These are phyloP conservation scores for Thamnophis elegans DNA, from an alignment of 2,797 vertebrate genomes.

Conservation along the genomic window DNA sequence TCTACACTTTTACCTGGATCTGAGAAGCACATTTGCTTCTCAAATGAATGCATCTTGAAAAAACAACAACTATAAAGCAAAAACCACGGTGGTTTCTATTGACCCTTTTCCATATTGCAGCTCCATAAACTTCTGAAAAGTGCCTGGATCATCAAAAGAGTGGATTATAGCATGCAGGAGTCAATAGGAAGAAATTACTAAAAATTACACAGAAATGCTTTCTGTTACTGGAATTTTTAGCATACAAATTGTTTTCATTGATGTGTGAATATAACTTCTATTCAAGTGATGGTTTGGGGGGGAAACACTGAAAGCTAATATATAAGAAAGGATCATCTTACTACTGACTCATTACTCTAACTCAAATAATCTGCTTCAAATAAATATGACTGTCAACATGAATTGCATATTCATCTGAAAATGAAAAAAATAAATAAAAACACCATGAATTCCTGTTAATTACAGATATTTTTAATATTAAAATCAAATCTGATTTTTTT, in stretches of 20 bases:
- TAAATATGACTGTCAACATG: not conserved
- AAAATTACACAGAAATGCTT: not conserved
- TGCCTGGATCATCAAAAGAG: not conserved
- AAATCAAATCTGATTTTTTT: not conserved
- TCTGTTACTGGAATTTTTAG: not conserved
- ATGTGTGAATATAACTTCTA: not conserved
- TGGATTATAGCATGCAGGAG: not conserved
- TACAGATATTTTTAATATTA: not conserved
- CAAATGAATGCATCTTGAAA: not conserved
- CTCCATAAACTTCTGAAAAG: not conserved
- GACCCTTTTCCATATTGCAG: not conserved
- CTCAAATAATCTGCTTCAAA: not conserved
- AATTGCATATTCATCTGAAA: not conserved
- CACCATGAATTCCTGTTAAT: not conserved
- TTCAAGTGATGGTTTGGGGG: not conserved
- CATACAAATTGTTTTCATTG: not conserved
- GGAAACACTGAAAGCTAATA: not conserved
- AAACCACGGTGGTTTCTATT: not conserved
- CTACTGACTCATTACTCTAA: not conserved
- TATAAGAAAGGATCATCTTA: not conserved
- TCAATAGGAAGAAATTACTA: not conserved
- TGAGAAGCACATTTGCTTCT: not conserved
- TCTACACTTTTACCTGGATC: not conserved
- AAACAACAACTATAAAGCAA: not conserved
- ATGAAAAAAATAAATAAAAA: not conserved